These are phyloP conservation scores for Drosophila incognita DNA, from an alignment of 2,888 invertebrate genomes.

Conservation along the genomic window DNA sequence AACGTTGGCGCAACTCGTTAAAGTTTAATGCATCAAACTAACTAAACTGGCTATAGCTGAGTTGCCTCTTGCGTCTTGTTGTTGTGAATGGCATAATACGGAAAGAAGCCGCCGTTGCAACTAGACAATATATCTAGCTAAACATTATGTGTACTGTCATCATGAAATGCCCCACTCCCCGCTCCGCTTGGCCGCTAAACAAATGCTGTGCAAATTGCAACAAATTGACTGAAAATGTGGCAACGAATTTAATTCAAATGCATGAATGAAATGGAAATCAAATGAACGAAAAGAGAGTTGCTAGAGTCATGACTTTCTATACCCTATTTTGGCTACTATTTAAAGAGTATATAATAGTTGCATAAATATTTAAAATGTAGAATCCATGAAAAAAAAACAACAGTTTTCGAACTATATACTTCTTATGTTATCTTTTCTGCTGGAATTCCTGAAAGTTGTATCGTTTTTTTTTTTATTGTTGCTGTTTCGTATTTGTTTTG, in stretches of 20 bases:
- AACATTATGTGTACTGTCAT: slow-evolving; percentile 48
- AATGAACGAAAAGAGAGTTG: slow-evolving; percentile 32
- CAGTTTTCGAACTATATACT: background rate
- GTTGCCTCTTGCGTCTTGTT: slow-evolving; percentile 10
- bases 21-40: slow-evolving; percentile 22
- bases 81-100: slow-evolving; percentile 48
- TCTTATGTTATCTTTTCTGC: background rate
- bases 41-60: slow-evolving; percentile 7
- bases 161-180: slow-evolving; percentile 2
- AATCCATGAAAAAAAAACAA: background rate
- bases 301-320: background rate
- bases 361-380: background rate
- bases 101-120: slow-evolving; percentile 43
- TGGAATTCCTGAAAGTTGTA: background rate
- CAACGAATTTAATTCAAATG: slow-evolving; percentile 62
- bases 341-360: background rate
- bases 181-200: background rate
- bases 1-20: slow-evolving; percentile 40
- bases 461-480: slow-evolving; percentile 6
- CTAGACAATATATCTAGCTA: slow-evolving; percentile 24
- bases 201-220: slow-evolving; percentile 58
- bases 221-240: slow-evolving; percentile 67
- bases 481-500: slow-evolving; percentile 17
- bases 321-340: background rate
- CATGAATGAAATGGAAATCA: slow-evolving; percentile 63